These are phyloP conservation scores for Muscidifurax raptorellus DNA, from an alignment of 1,140 invertebrate species.

Conservation along the genomic window DNA sequence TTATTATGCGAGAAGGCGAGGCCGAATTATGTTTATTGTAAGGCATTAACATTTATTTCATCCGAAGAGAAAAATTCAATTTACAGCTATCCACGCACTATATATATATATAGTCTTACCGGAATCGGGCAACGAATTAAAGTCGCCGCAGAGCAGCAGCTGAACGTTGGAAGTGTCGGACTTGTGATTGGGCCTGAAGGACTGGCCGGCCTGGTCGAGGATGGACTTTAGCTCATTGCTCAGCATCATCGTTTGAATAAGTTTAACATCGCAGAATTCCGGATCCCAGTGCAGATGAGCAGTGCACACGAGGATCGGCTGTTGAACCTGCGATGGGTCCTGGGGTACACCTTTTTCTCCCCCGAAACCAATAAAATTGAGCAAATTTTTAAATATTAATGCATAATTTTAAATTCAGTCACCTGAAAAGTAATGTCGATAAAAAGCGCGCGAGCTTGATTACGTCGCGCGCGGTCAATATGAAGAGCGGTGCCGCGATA, in stretches of 20 bases:
- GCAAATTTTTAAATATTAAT: no score
- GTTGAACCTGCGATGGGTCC: slow-evolving; percentile 85
- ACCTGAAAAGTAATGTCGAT: no score
- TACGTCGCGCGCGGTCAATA: not conserved
- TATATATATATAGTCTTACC: slow-evolving; percentile 76
- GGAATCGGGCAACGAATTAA: slow-evolving; percentile 98
- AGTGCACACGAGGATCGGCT: slow-evolving; percentile 95
- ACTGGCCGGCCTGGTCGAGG: slow-evolving; percentile 85
- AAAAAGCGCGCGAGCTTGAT: not conserved
- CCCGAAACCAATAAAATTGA: not conserved
- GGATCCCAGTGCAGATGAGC: slow-evolving; percentile 99
- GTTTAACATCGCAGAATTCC: slow-evolving; percentile 99
- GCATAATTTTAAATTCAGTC: no score
- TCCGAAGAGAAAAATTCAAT: no score
- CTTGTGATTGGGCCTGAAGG: slow-evolving; percentile 80
- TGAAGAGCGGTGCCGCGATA: not conserved
- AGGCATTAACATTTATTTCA: no score
- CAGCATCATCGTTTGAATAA: slow-evolving; percentile 99
- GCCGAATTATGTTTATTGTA: no score
- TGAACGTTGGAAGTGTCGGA: slow-evolving; percentile 90
- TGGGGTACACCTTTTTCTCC: slow-evolving; percentile 78
- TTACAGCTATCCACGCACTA: no score
- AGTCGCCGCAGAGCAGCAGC: slow-evolving; percentile 96
- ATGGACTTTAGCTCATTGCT: slow-evolving; percentile 93
- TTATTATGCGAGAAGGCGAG: no score